These are phyloP conservation scores for Coregonus suidteri DNA, from an alignment of 2,797 vertebrate genomes.

Conservation along the genomic window DNA sequence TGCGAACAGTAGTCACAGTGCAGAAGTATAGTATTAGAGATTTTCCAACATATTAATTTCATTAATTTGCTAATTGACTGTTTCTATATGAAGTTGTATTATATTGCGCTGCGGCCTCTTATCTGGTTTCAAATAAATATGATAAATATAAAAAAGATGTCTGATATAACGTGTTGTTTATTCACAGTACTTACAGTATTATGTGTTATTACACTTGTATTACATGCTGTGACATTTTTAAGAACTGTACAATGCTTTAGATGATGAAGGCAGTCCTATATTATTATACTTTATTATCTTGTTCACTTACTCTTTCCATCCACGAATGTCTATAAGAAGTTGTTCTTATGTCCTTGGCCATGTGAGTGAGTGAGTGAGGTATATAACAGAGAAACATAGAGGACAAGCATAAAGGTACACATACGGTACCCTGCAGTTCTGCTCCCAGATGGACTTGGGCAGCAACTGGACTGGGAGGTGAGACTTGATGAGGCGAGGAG, in stretches of 20 bases:
- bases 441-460: constrained; percentile 19
- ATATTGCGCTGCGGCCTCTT: constrained; percentile 61
- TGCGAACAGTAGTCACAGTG: constrained; percentile 35
- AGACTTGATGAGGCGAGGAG: constrained; percentile 31
- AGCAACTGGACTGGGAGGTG: constrained; percentile 29
- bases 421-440: constrained; percentile 28
- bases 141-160: constrained; percentile 25
- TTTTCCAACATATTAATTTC: constrained; percentile 15
- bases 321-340: constrained; percentile 61
- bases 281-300: neutral
- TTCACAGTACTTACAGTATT: neutral
- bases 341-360: constrained; percentile 74
- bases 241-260: neutral
- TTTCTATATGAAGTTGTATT: constrained; percentile 31
- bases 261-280: neutral
- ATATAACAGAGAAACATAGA: neutral
- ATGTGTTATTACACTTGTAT: neutral
- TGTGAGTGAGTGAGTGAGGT: neutral
- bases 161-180: neutral
- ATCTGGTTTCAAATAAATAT: constrained; percentile 75
- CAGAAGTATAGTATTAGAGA: constrained; percentile 36
- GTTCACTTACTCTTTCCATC: constrained; percentile 60
- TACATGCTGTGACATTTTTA: neutral
- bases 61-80: constrained; percentile 48
- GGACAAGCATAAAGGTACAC: neutral